A percentile compares a stretch with the other conserved stretches of the same genome.
Conservation (phyloP, 2,888 invertebrate genomes). For the Erpobdella octoculata region DNA sequence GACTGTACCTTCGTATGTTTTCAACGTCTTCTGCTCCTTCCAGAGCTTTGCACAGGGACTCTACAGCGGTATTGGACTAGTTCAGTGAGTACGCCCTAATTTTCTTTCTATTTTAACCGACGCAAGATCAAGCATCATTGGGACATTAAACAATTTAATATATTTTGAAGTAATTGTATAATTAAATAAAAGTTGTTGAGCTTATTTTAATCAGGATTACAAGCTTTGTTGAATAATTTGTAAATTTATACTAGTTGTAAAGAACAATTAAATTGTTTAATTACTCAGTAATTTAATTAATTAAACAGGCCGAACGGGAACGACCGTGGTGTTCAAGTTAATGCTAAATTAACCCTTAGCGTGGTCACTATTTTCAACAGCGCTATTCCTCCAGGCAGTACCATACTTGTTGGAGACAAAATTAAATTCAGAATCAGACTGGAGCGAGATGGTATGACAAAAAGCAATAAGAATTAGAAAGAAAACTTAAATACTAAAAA, state of each 20-base stretch:
- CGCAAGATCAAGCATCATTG: background rate
- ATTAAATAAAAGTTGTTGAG: too few species aligned
- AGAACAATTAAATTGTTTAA: too few species aligned
- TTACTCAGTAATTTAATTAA: too few species aligned
- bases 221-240: too few species aligned
- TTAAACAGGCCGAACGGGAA: slow-evolving; percentile 29
- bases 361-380: background rate
- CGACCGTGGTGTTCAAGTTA: slow-evolving; percentile 25
- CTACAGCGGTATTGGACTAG: slow-evolving; percentile 32
- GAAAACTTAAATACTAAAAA: background rate
- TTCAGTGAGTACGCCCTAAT: slow-evolving; percentile 15
- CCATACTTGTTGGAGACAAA: slow-evolving; percentile 17
- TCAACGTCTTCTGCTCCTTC: slow-evolving; percentile 34
- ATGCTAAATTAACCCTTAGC: slow-evolving; percentile 18
- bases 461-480: background rate
- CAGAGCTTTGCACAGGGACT: slow-evolving; percentile 16
- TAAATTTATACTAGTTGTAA: too few species aligned
- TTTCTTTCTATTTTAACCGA: background rate
- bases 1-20: slow-evolving; percentile 9
- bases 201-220: too few species aligned
- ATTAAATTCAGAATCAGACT: slow-evolving; percentile 21
- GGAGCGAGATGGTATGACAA: slow-evolving; percentile 3
- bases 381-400: background rate
- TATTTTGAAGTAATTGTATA: background rate
- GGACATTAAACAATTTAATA: background rate